These are phyloP conservation scores for Eupithecia centaureata DNA, from an alignment of 2,888 invertebrate species.

Conservation along the genomic window DNA sequence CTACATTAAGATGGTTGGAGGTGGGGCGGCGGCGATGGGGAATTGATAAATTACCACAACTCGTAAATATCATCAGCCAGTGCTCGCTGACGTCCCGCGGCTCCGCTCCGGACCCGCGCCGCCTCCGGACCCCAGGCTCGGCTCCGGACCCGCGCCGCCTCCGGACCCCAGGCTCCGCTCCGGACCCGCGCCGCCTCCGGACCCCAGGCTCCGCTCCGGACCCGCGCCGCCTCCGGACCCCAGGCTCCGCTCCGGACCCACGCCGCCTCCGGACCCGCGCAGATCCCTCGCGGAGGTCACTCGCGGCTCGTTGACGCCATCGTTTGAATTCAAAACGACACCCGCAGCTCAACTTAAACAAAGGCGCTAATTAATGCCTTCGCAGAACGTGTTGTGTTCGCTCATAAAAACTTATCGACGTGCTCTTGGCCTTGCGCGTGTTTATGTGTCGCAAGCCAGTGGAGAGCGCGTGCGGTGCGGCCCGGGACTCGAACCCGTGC, in stretches of 20 bases:
- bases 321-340: neutral
- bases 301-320: neutral
- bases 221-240: neutral
- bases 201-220: neutral
- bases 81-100: neutral
- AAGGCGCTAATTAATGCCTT: neutral
- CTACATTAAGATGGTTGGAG: too few species aligned
- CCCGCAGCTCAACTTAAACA: neutral
- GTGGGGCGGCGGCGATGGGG: too few species aligned
- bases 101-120: neutral
- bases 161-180: too few species aligned
- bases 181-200: too few species aligned
- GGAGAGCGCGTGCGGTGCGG: neutral
- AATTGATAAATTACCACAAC: too few species aligned
- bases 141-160: too few species aligned
- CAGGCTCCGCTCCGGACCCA: neutral
- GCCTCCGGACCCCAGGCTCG: neutral
- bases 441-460: slow-evolving; percentile 2
- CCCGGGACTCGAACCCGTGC: neutral
- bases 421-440: neutral
- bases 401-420: slow-evolving; percentile 3
- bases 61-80: neutral
- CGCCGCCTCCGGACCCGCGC: neutral
- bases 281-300: too few species aligned
- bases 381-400: neutral